phyloP scores from a whole-genome alignment of 2,797 vertebrate species.

The Emydoidea blandingii region DNA sequence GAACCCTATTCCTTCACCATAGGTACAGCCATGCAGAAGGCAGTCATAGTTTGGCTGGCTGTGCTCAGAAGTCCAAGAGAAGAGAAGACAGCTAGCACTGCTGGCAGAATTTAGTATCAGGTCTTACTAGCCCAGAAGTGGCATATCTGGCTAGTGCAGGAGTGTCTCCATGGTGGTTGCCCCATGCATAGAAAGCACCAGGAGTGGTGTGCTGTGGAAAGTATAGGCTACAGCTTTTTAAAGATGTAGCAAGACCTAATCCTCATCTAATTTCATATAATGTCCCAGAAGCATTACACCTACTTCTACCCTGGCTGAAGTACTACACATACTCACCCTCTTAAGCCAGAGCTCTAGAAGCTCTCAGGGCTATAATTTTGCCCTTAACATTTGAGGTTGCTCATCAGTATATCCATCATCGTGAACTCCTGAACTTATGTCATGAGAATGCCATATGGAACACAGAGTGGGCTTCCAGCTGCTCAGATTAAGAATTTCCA shows the following conservation, averaged over 20 bases:
- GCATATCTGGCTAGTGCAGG: neutral
- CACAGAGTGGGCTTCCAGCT: neutral
- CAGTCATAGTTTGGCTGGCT: neutral
- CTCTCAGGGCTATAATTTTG: neutral
- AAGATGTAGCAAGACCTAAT: neutral
- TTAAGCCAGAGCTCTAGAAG: neutral
- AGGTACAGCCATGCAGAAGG: neutral
- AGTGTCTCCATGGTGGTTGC: neutral
- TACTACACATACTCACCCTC: neutral
- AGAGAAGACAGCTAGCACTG: neutral
- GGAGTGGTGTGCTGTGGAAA: neutral
- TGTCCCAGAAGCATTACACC: neutral
- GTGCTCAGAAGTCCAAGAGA: neutral
- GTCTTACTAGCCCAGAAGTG: neutral
- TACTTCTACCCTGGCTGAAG: neutral
- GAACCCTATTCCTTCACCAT: neutral
- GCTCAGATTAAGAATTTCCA: neutral
- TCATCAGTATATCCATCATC: neutral
- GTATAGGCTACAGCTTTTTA: neutral
- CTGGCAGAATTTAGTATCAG: conserved; percentile 3
- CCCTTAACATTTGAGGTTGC: neutral
- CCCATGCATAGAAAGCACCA: neutral
- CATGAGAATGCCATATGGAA: neutral
- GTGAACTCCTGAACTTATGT: neutral
- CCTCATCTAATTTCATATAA: neutral